Evolutionary conservation across 2,797 vertebrate species (phyloP).

Genomic region (Ptychobarbus kaznakovi): DNA sequence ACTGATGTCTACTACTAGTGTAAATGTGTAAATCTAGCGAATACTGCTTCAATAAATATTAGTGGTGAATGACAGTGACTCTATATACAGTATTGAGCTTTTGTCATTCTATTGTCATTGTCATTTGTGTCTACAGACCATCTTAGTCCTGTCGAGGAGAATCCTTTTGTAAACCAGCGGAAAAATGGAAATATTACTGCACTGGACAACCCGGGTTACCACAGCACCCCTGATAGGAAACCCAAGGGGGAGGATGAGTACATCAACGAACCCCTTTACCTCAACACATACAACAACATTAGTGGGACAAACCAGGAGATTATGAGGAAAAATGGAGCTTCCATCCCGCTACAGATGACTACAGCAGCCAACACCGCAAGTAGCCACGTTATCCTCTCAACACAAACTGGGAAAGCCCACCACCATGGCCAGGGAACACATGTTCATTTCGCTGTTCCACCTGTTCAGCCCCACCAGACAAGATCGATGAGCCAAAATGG

Average conservation of each 20-base stretch:
- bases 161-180: conserved; percentile 91
- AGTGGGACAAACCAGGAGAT: conserved; percentile 80
- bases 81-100: background rate
- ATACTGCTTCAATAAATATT: background rate
- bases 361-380: conserved; percentile 55
- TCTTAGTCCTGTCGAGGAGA: conserved; percentile 94
- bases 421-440: conserved; percentile 68
- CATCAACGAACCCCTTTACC: conserved; percentile 93
- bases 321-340: conserved; percentile 87
- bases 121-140: conserved; percentile 80
- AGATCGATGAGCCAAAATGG: conserved; percentile 64
- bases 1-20: background rate
- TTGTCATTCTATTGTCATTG: background rate
- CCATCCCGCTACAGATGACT: conserved; percentile 75
- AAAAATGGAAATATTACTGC: conserved; percentile 93
- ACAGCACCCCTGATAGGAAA: conserved; percentile 84
- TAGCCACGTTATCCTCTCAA: conserved; percentile 65
- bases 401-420: conserved; percentile 74
- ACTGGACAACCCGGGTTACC: conserved; percentile 94
- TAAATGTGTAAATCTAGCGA: background rate
- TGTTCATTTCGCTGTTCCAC: conserved; percentile 70
- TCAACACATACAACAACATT: conserved; percentile 91
- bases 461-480: conserved; percentile 64
- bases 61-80: background rate
- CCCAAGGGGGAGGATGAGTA: conserved; percentile 91